A percentile compares a stretch with the other conserved stretches of the same genome.
Conservation (phyloP, 2,888 invertebrate species). For the Lasioglossum marginatum region DNA sequence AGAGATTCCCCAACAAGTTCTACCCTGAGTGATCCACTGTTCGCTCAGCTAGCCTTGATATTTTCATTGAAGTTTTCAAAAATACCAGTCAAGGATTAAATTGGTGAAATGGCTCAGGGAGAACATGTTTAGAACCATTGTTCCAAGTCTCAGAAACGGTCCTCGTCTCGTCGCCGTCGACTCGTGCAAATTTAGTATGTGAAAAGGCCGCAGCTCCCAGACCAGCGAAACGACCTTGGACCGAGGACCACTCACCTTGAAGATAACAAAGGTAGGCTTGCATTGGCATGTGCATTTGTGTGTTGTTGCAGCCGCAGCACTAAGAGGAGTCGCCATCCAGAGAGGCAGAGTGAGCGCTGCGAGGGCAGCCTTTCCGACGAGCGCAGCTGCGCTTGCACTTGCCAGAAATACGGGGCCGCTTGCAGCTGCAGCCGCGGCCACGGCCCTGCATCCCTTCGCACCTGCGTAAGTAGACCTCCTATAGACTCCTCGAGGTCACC, state of each 20-base stretch:
- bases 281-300: slow-evolving; percentile 74
- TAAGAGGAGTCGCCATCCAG: slow-evolving; percentile 94
- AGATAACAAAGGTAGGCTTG: slow-evolving; percentile 43
- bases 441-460: slow-evolving; percentile 95
- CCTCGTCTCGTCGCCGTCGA: slow-evolving; percentile 37
- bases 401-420: slow-evolving; percentile 89
- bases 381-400: slow-evolving; percentile 90
- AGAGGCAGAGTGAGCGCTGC: slow-evolving; percentile 88
- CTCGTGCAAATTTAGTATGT: not conserved
- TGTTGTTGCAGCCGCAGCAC: slow-evolving; percentile 89
- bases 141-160: not conserved
- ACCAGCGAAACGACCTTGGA: slow-evolving; percentile 48
- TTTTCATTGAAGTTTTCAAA: not conserved
- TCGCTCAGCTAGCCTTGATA: not conserved
- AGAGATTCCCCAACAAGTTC: not conserved
- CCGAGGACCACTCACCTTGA: slow-evolving; percentile 19
- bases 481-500: not conserved
- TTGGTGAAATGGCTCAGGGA: not conserved
- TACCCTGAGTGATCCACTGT: not conserved
- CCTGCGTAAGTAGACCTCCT: slow-evolving; percentile 90
- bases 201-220: not conserved
- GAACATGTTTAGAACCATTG: not conserved
- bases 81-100: not conserved
- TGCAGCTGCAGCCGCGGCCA: slow-evolving; percentile 89
- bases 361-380: slow-evolving; percentile 88